Base-by-base conservation (phyloP, 2,888 invertebrate species). In the Belgica antarctica region DNA sequence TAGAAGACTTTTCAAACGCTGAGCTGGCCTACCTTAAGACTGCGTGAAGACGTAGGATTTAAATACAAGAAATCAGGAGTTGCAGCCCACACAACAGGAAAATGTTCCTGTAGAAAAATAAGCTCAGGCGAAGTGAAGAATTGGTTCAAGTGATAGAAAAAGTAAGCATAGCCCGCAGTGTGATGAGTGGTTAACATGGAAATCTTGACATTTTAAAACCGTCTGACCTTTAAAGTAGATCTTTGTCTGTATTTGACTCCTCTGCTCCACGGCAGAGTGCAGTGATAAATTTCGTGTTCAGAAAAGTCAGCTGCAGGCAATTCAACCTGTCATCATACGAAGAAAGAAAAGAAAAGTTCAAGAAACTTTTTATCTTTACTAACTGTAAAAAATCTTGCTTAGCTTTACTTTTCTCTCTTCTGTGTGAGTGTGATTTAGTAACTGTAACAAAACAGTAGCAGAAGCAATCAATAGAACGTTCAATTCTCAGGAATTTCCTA, bases 181-280 rank as follows among this genome's bases (percentile, higher is more conserved):
- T n/a, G n/a, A n/a, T n/a, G n/a, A n/a, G n/a, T n/a, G n/a, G n/a
- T n/a, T n/a, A n/a, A n/a, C n/a, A n/a, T n/a, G n/a, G n/a, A n/a
- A n/a, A n/a, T n/a, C n/a, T n/a, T n/a, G n/a, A n/a, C n/a, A n/a
- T n/a, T n/a, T 62, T 62, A 62, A 61, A 62, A 34, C n/a, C 34
- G 31, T 62, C 34, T 62, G 62, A 62, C 62, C 62, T 62, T 62
- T 62, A 62, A 62, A 62, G 34, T 15, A 15, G 12, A 41, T 41
- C 62, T 28, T 61, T 61, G 28, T 24, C 34, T 62, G 62, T 62
- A 31, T 62, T 12, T 31, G 41, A 41, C 15, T 15, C n/a, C 12
- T 31, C 31, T 31, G 41, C 2, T 41, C 4, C n/a, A 15, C 2
- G 41, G 15, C 41, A 41, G 4, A n/a, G 2, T 41, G 41, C 15